Evolutionary conservation across 2,797 vertebrate genomes (phyloP).

Genomic region (Pogoniulus pusillus): DNA sequence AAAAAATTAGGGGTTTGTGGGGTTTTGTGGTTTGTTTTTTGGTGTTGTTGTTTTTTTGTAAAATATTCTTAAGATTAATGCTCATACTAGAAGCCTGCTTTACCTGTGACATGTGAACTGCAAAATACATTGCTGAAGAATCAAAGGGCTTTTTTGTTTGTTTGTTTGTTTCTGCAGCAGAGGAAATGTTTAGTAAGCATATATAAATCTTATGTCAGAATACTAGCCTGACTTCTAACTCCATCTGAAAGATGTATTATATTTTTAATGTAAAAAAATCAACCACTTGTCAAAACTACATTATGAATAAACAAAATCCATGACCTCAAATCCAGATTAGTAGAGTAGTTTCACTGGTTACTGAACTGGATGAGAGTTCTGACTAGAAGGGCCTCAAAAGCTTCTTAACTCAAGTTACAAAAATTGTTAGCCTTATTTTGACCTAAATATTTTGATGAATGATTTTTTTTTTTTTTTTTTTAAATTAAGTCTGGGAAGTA

Average conservation of each 20-base stretch:
- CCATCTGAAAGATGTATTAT: neutral
- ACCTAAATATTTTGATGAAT: neutral
- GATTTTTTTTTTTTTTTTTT: neutral
- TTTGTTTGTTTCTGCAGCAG: neutral
- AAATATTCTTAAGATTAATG: neutral
- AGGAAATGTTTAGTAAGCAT: neutral
- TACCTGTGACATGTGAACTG: neutral
- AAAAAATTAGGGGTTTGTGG: neutral
- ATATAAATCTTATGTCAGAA: neutral
- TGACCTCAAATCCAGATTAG: neutral
- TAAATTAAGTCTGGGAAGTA: neutral
- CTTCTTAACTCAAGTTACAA: neutral
- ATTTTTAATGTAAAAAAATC: neutral
- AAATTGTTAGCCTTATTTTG: neutral
- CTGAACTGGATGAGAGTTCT: neutral
- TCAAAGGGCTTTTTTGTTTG: neutral
- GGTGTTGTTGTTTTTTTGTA: too few relatives aligned
- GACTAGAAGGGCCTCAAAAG: neutral
- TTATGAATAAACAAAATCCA: neutral
- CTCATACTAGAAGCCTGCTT: neutral
- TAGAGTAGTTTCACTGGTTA: neutral
- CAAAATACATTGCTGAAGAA: neutral
- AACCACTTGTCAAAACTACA: neutral
- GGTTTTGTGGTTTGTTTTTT: neutral
- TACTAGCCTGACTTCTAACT: neutral